Base-by-base conservation (phyloP, 2,113 vertebrate species). In the Pantherophis guttatus region DNA sequence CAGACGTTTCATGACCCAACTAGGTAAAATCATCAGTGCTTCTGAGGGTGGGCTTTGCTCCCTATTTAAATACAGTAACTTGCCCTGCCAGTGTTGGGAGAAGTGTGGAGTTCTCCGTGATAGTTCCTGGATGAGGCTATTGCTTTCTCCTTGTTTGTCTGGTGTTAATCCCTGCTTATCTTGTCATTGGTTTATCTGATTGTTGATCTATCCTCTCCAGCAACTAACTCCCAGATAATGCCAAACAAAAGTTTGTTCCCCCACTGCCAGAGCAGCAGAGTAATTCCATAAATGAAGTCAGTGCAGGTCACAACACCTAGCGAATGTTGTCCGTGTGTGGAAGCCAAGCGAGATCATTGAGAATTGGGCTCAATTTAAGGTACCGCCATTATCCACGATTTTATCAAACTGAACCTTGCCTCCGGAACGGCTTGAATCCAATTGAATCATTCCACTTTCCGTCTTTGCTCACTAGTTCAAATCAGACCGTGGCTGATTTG, bases 371-470 rank as follows among this genome's bases (percentile, higher is more conserved):
- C 29, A 17, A 33, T 75, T 33, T 15, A 17, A n/a, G n/a, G 13
- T 33, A 2, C 11, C 5, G 0, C 13, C 1, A 3, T 33, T 33
- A 2, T 6, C 65, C 29, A 6, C 2, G 5, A n/a, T 75, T 75
- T 75, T 5, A 70, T 29, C 65, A 2, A 33, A 17, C 29, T 70
- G 65, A 70, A 33, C 65, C 29, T 75, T 33, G 5, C n/a, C 29
- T 75, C n/a, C 65, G 33, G 29, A 33, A 33, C 13, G 0, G 5
- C 12, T 33, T 33, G 29, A 33, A 33, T 33, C 65, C 2, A 75
- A 33, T 7, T 75, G n/a, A 75, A 17, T 75, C 65, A 33, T 15
- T n/a, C 65, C 65, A 17, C 65, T 33, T 65, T 65, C 11, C 5
- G 5, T 17, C 65, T 33, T 75, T 15, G 5, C 29, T 75, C 65